Percentiles rank a stretch among this genome's conserved stretches.
Conservation (phyloP, 2,797 vertebrate genomes). For the Echiichthys vipera region DNA sequence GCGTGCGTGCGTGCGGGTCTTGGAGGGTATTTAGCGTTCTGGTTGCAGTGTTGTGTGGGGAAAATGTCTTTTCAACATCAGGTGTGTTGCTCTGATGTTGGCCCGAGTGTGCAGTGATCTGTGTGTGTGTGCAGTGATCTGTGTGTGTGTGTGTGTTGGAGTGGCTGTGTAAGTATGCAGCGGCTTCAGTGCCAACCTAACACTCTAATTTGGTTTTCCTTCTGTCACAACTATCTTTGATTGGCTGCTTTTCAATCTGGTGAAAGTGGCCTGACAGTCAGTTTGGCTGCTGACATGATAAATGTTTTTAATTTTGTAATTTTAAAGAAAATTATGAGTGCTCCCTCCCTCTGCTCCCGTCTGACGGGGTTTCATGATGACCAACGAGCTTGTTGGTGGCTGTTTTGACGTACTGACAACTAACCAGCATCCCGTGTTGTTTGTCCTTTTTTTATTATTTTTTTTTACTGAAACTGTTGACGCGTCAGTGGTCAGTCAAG, state of each 20-base stretch:
- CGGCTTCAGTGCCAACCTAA: neutral
- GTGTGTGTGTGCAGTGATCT: conserved; percentile 21
- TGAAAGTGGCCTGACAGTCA: conserved; percentile 7
- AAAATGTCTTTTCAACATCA: neutral
- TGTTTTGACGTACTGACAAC: conserved; percentile 36
- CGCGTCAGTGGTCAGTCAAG: conserved; percentile 94
- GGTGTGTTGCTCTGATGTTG: conserved; percentile 33
- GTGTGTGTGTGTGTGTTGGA: conserved; percentile 21
- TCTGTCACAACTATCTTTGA: conserved; percentile 36
- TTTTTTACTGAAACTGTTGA: conserved; percentile 81
- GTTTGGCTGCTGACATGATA: neutral
- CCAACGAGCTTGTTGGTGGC: neutral
- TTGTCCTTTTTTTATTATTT: no score
- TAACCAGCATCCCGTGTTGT: conserved; percentile 70
- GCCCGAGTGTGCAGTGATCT: conserved; percentile 38
- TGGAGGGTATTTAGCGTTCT: conserved; percentile 1
- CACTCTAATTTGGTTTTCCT: conserved; percentile 9
- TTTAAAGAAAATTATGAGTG: neutral
- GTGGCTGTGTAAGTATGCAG: conserved; percentile 39
- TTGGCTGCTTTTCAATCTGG: conserved; percentile 17
- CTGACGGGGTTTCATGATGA: neutral
- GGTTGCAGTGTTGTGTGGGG: conserved; percentile 62
- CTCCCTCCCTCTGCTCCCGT: no score
- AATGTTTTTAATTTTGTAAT: neutral
- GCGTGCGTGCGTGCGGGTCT: conserved; percentile 13